Evolutionary conservation across 2,797 vertebrate genomes (phyloP), one percentile per base, ranked within the genome.

Genomic region (Gadopsis bispinosus): DNA sequence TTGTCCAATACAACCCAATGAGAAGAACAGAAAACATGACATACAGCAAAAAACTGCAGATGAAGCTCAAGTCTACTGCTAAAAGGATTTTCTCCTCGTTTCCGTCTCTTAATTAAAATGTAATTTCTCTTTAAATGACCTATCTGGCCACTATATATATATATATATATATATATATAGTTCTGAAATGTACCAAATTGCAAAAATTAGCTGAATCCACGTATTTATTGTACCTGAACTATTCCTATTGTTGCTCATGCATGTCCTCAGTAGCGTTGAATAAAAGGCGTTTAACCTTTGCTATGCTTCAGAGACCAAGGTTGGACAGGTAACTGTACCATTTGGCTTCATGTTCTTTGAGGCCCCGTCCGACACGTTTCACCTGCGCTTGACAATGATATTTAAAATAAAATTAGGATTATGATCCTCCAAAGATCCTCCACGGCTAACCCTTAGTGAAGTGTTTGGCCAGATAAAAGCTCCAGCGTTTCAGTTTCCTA

Each of bases 271-370:
- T 20, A 29, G 41, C 51, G 59, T 45, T 76, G 70, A 69, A 73
- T 80, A 80, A 66, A 77, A 80, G 60, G 13, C 74, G 11, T 14
- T 39, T 77, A 65, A 77, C 83, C 74, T 74, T 56, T 62, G 58
- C 53, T 20, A 20, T 7, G 70, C 74, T 51, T 73, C 77, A 62
- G 43, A 60, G 69, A 26, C 59, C 68, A 61, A 39, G 69, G 61
- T 33, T 63, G 35, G 43, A 3, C 22, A 33, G 54, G 50, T 22
- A 51, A 61, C 80, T 6, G 16, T 55, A 45, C 33, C 61, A 43
- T 67, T 61, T 71, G 16, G 12, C 60, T 70, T 47, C 54, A 29
- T 47, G 31, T 39, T 26, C 68, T 60, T 20, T 20, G 19, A 58
- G 76, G n/a, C 22, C 45, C 47, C 1, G 73, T 48, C 55, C 45